Conservation (phyloP, 2,113 vertebrate genomes). For the human (Homo sapiens) region GRCh38 chr7:156228501-156229000, state of each 20-base stretch:
- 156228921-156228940: not conserved
- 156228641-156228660: not conserved
- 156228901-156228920: not conserved
- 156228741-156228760: accelerated
- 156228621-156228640: accelerated
- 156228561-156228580: not conserved
- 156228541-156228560: not conserved
- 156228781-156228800: no score
- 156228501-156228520: not conserved
- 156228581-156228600: not conserved
- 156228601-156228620: not conserved
- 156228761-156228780: not conserved
- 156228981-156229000: not conserved
- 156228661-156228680: no score
- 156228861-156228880: not conserved
- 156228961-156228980: no score
- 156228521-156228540: not conserved
- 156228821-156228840: no score
- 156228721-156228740: accelerated
- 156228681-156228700: accelerated
- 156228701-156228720: not conserved
- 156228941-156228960: no score
- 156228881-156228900: not conserved
- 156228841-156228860: accelerated
- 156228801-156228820: no score